These are phyloP conservation scores for Myrmophylax atrothorax DNA, from an alignment of 2,113 vertebrate species.

Conservation along the genomic window DNA sequence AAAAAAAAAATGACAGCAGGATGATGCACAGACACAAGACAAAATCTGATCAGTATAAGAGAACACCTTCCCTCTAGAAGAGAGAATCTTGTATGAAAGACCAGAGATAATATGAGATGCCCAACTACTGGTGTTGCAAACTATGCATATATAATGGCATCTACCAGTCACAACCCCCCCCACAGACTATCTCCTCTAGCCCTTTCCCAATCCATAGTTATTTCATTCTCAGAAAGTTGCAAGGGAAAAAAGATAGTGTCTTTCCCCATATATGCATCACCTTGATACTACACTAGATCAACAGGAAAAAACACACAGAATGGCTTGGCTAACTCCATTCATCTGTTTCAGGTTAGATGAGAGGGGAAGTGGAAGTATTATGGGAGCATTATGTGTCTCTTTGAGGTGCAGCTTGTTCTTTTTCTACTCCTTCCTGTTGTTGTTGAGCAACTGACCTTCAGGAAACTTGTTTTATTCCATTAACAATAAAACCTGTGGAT, in stretches of 20 bases:
- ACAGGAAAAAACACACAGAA: neutral
- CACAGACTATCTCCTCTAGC: neutral
- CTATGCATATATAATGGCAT: neutral
- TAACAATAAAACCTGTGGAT: neutral
- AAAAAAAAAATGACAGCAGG: neutral
- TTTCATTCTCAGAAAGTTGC: neutral
- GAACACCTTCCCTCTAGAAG: neutral
- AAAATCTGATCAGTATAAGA: neutral
- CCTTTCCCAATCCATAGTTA: neutral
- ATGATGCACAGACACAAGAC: neutral
- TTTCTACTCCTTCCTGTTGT: neutral
- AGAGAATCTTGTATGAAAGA: neutral
- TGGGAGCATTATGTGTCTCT: rapidly evolving
- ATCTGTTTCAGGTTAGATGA: neutral
- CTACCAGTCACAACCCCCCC: neutral
- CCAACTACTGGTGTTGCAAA: neutral
- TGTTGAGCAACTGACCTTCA: neutral
- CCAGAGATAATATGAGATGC: neutral
- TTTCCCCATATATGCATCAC: neutral
- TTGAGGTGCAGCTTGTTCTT: neutral
- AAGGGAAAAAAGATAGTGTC: neutral
- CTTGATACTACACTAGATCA: neutral
- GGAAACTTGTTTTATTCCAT: neutral
- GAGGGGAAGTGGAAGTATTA: neutral
- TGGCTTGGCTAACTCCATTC: neutral